Evolutionary conservation across 2,888 invertebrate species (phyloP).

Genomic region (Harmothoe impar): DNA sequence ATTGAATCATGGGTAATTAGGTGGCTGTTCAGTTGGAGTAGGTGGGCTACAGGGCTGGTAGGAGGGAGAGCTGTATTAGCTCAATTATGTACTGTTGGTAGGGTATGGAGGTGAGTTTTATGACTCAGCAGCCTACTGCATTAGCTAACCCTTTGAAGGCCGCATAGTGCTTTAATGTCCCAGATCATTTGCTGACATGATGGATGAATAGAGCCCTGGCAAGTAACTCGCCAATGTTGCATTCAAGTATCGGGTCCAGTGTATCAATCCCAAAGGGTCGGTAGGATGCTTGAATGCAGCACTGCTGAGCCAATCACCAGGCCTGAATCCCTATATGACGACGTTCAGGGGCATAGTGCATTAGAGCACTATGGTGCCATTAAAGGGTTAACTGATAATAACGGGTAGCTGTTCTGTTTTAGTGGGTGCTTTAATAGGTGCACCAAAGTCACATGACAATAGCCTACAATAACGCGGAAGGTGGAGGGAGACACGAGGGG

Average conservation of each 20-base stretch:
- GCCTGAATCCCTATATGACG: neutral
- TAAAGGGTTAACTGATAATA: neutral
- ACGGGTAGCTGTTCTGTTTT: neutral
- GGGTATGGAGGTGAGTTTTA: neutral
- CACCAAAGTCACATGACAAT: neutral
- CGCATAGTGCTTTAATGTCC: no score
- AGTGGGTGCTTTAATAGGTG: slow-evolving; percentile 18
- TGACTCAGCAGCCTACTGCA: no score
- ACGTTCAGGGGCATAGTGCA: no score
- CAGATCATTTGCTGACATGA: no score
- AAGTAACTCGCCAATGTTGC: no score
- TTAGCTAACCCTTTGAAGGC: no score
- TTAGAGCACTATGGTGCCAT: no score
- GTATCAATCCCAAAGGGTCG: neutral
- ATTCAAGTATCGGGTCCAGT: no score
- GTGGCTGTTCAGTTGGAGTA: neutral
- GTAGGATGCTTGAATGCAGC: no score
- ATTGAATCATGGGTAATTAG: slow-evolving; percentile 1
- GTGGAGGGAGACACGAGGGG: neutral
- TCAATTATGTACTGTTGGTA: neutral
- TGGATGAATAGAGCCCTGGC: no score
- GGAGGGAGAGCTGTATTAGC: neutral
- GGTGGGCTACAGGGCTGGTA: neutral
- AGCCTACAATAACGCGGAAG: no score
- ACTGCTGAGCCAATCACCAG: no score